phyloP scores from a whole-genome alignment of 2,113 vertebrate species.

The Prinia subflava region DNA sequence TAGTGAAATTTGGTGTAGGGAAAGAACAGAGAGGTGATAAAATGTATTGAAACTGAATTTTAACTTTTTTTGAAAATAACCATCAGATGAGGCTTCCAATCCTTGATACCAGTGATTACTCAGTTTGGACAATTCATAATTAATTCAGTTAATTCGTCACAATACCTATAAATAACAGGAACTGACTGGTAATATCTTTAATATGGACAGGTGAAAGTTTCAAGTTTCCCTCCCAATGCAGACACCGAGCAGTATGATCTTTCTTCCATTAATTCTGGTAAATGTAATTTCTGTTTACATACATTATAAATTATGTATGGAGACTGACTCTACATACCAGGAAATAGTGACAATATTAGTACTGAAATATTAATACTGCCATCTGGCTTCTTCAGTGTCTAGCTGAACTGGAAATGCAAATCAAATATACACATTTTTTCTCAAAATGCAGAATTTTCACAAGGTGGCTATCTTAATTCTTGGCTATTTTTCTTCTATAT shows the following conservation, averaged over 20 bases:
- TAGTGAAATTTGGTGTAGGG: not conserved
- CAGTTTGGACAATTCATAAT: not conserved
- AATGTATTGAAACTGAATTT: not conserved
- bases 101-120: not conserved
- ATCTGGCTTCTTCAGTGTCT: not conserved
- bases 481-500: not conserved
- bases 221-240: not conserved
- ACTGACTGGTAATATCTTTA: not conserved
- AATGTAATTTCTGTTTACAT: not conserved
- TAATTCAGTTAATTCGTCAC: not conserved
- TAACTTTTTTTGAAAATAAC: not conserved
- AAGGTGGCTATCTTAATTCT: not conserved
- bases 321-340: not conserved
- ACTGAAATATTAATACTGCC: not conserved
- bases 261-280: not conserved
- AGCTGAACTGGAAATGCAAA: not conserved
- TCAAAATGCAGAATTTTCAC: not conserved
- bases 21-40: not conserved
- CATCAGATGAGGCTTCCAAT: not conserved
- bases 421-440: not conserved
- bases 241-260: not conserved
- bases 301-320: not conserved
- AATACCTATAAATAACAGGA: not conserved
- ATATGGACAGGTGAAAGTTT: not conserved
- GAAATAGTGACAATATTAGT: not conserved